Base-by-base conservation (phyloP, 2,113 vertebrate species). In the Rhinolophus ferrumequinum region DNA sequence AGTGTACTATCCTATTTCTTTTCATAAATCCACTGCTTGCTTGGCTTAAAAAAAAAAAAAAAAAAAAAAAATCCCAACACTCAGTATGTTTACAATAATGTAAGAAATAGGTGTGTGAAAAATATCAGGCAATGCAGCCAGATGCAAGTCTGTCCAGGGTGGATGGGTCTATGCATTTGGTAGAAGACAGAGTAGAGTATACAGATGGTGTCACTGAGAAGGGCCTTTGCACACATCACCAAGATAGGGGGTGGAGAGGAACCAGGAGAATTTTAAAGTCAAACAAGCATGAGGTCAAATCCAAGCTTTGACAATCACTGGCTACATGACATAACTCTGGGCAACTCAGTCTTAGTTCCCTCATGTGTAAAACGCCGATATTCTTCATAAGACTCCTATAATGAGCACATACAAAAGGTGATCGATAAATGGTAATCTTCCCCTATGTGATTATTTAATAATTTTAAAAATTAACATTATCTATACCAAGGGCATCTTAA, bases 401-500 rank as follows among this genome's bases (percentile, higher is more conserved):
- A 35, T 24, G 30, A n/a, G 28, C 22, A 47, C 18, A 66, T 28
- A 30, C 12, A 66, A 80, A 93, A 81, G 75, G 38, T 76, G 26
- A 50, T 47, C 77, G 73, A 50, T 56, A 85, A 38, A 41, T n/a
- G 62, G 38, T 18, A 50, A 56, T 56, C 41, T 24, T 62, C 33
- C 76, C n/a, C 47, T 72, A 38, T 21, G 3, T 60, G 77, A 70
- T 30, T 70, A 81, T 38, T 88, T 58, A 95, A 44, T 50, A 77
- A 77, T 66, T 85, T 52, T 12, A 44, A 79, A 52, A 80, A 26
- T 28, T 60, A 92, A 24, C 11, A 41, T 67, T 15, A 66, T 26
- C 22, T 66, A 62, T 26, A 7, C n/a, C 41, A 50, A 76, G 92
- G 69, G 64, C 50, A 93, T 30, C 79, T 73, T 85, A 50, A 93